A percentile compares a stretch with the other conserved stretches of the same genome.
Evolutionary conservation across 2,888 invertebrate genomes (phyloP).

Genomic region (Oscheius sp.): DNA sequence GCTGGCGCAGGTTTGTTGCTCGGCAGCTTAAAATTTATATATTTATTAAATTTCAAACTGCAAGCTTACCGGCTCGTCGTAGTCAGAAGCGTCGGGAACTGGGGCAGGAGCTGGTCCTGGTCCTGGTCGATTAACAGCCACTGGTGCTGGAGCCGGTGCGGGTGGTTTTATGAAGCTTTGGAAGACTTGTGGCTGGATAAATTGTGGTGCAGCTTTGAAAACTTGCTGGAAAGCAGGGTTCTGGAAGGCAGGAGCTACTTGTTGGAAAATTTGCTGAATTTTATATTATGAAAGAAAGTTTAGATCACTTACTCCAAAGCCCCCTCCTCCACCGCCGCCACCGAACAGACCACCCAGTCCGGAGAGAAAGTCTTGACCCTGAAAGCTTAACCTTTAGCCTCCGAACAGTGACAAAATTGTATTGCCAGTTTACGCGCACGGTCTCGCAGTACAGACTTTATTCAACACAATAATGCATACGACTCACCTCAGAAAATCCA

Average conservation of each 20-base stretch:
- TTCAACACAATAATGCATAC: too few relatives aligned
- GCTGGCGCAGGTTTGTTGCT: background rate
- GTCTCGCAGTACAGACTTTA: too few relatives aligned
- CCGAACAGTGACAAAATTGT: too few relatives aligned
- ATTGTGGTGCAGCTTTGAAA: constrained; percentile 4
- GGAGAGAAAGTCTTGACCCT: constrained; percentile 20
- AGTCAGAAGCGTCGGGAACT: constrained; percentile 26
- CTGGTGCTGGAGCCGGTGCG: constrained; percentile 13
- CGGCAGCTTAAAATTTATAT: background rate
- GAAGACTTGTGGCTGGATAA: constrained; percentile 11
- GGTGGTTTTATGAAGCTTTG: constrained; percentile 25
- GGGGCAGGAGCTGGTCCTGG: constrained; percentile 1
- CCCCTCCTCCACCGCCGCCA: constrained; percentile 19
- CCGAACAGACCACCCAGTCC: constrained; percentile 25
- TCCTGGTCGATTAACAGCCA: background rate
- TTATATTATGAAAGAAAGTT: background rate
- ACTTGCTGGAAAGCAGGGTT: constrained; percentile 20
- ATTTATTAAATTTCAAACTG: background rate
- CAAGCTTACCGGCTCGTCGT: constrained; percentile 23
- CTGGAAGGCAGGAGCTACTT: constrained; percentile 16
- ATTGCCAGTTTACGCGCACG: too few relatives aligned
- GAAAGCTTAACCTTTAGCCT: background rate
- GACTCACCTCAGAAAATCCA: background rate
- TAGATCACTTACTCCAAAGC: background rate
- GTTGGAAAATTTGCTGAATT: constrained; percentile 20